Conservation (phyloP, 2,888 invertebrate species). For the Platynereis dumerilii region DNA sequence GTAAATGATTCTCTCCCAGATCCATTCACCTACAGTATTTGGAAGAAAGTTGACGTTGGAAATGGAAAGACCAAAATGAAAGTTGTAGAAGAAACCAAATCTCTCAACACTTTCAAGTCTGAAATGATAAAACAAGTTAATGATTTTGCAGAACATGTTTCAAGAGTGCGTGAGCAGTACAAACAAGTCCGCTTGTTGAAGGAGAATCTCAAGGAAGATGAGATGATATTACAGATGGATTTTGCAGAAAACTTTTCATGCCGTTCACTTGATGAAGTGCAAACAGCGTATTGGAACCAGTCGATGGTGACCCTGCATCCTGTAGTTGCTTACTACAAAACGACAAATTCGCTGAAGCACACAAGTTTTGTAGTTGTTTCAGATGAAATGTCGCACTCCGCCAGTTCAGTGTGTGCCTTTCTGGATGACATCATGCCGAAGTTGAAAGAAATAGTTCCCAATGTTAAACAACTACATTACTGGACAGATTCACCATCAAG, state of each 20-base stretch:
- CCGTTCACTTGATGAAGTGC: background rate
- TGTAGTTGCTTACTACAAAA: background rate
- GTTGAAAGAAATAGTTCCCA: background rate
- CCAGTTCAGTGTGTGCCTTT: background rate
- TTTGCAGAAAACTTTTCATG: background rate
- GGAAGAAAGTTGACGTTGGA: too few species aligned
- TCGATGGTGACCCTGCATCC: background rate
- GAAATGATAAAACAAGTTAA: too few species aligned
- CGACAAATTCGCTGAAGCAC: background rate
- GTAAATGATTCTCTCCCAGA: too few species aligned
- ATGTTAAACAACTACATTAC: background rate
- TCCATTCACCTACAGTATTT: too few species aligned
- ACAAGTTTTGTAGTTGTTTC: background rate
- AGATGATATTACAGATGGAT: background rate
- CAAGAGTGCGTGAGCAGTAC: too few species aligned
- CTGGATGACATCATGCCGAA: background rate
- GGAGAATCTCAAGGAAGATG: too few species aligned
- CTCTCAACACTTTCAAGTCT: too few species aligned
- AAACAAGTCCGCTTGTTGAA: too few species aligned
- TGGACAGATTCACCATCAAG: background rate
- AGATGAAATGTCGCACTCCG: background rate
- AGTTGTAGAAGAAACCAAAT: too few species aligned
- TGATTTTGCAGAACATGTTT: too few species aligned
- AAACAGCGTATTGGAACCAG: background rate
- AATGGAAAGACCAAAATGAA: too few species aligned